Conservation (phyloP, 2,888 invertebrate species). For the Piscicola geometra region DNA sequence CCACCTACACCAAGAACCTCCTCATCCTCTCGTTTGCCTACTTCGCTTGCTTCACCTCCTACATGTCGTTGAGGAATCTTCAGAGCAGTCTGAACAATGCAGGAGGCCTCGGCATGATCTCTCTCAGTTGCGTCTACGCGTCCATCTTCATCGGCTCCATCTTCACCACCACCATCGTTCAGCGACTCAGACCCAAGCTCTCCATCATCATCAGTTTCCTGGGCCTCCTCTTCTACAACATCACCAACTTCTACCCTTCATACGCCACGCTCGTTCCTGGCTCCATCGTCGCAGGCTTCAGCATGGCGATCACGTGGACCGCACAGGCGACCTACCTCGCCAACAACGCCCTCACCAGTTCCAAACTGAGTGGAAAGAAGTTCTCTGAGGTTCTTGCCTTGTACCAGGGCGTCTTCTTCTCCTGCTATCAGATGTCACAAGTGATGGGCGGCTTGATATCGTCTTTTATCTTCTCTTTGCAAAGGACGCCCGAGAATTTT, state of each 20-base stretch:
- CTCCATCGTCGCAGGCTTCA: constrained; percentile 47
- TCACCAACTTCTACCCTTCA: constrained; percentile 48
- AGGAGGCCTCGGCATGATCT: constrained; percentile 49
- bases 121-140: constrained; percentile 47
- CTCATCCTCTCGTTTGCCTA: constrained; percentile 46
- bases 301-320: constrained; percentile 50
- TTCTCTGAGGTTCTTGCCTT: constrained; percentile 46
- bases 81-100: constrained; percentile 51
- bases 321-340: constrained; percentile 51
- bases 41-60: constrained; percentile 47
- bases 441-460: constrained; percentile 43
- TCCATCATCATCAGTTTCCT: constrained; percentile 44
- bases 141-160: constrained; percentile 49
- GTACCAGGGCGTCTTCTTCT: constrained; percentile 50
- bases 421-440: constrained; percentile 48
- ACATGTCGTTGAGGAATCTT: constrained; percentile 51
- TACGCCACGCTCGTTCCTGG: constrained; percentile 48
- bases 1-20: constrained; percentile 47
- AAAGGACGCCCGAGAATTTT: background rate
- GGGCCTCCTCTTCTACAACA: constrained; percentile 47
- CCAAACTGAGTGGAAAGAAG: constrained; percentile 44
- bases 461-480: constrained; percentile 33
- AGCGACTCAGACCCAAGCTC: constrained; percentile 47
- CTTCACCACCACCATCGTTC: constrained; percentile 48
- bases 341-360: constrained; percentile 47